Evolutionary conservation across 2,888 invertebrate genomes (phyloP), one percentile per base, ranked within the genome.

Genomic region (Melipona beecheii): DNA sequence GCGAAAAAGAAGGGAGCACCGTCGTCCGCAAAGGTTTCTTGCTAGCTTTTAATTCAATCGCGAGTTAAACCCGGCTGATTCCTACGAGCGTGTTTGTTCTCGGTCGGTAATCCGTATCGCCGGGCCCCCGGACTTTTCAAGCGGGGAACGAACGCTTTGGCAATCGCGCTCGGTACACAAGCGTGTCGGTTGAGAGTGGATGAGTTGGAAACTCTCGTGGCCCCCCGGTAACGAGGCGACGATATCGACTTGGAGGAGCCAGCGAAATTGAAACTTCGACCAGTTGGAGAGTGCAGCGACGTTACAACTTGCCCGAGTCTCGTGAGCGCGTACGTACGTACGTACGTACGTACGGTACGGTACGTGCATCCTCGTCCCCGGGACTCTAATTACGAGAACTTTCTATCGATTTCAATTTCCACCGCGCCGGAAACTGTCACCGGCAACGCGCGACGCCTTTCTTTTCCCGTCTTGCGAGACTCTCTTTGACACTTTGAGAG

Each of bases 161-260:
- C 82, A 77, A 86, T 86, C 71, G 79, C 54, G 76, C 74, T 76
- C 27, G 71, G 49, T 60, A 66, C 62, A 74, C 75, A 76, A n/a
- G 21, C 19, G 36, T 24, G 66, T 15, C 72, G 43, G n/a, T n/a
- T 9, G 75, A 60, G 64, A 27, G 69, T 21, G 73, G 77, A 85
- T 66, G 82, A 86, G 86, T 85, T 86, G 77, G 82, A 82, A 86
- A 86, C 86, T 86, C 62, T 86, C 62, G 21, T 62, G 70, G 60
- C 60, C 64, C 36, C 43, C 9, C 43, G 43, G 77, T 79, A 86
- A 78, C 78, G 81, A 75, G 73, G 68, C 75, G 84, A 79, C 78
- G 81, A 84, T 71, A 78, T 70, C 75, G 68, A 60, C 58, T 68
- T n/a, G 15, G 11, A 43, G 24, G 50, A 36, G 36, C 65, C 36